Base-by-base conservation (phyloP, 1,140 invertebrate species). In the Hyphantria cunea region DNA sequence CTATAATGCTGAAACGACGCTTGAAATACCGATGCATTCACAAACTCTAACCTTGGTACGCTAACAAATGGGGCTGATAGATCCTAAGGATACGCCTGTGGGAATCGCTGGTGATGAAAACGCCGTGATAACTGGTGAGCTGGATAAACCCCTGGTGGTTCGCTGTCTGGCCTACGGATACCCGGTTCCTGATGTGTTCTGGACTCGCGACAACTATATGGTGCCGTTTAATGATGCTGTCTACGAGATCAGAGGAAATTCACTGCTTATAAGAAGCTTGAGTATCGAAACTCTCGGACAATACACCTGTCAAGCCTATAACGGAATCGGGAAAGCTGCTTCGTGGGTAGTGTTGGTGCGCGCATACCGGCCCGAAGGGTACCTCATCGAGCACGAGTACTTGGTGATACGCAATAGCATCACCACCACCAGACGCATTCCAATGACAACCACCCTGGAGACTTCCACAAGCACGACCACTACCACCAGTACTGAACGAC, bases 231-330 rank as follows among this genome's bases (percentile, higher is more conserved):
- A 92, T 41, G 95, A 94, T 39, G 89, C 93, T 1, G 90, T 93
- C 13, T 97, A 95, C 69, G 95, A 97, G 75, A 95, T 96, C 68
- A 92, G 93, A 15, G 92, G 93, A 13, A 96, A 97, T 75, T 94
- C 94, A 0, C 91, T 98, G 3, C 90, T 94, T 39, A 96, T 98
- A 73, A 91, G 93, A 48, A 90, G 93, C 0, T 93, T 98, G 0
- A 93, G 93, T 6, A 64, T 95, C 0, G 92, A 93, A 11, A 95
- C 94, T 68, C 92, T 97, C 3, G 97, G 97, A 9, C 90, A 94
- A n/a, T 97, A 98, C 83, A 95, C 94, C 0, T 98, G 97, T 76
- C 95, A 97, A 74, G 96, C 96, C 0, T 98, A 96, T 82, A 98
- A 98, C 77, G 96, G 95, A 0, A 78, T 94, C 6, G 96, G 95